Percentiles rank a stretch among this genome's conserved stretches.
These are phyloP conservation scores for Melanogrammus aeglefinus DNA, from an alignment of 2,797 vertebrate species.

Conservation along the genomic window DNA sequence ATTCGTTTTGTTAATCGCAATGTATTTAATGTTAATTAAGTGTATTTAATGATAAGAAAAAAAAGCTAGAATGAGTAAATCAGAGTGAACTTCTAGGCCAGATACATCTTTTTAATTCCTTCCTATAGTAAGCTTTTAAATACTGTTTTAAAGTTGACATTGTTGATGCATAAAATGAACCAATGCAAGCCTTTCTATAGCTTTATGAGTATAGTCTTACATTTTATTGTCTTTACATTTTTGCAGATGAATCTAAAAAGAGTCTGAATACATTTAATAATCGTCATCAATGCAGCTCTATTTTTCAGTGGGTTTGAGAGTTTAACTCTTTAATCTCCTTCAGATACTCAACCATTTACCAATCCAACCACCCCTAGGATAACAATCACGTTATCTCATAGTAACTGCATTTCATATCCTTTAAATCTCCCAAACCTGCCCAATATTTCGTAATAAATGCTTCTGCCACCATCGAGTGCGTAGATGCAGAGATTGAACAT, in stretches of 20 bases:
- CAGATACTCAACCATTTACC: not conserved
- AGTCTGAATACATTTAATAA: not conserved
- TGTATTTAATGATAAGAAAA: slow-evolving; percentile 7
- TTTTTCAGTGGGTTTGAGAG: not conserved
- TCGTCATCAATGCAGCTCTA: not conserved
- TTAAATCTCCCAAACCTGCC: not conserved
- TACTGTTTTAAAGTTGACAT: not conserved
- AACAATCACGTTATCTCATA: not conserved
- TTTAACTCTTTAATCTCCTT: not conserved
- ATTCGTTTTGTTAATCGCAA: not conserved
- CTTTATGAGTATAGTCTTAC: not conserved
- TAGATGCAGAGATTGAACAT: not conserved
- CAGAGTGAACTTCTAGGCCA: not conserved
- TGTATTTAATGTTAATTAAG: not conserved
- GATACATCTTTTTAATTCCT: not conserved
- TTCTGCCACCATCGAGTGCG: not conserved
- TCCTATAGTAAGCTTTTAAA: not conserved
- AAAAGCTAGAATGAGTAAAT: not conserved
- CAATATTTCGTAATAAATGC: not conserved
- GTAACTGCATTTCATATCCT: not conserved
- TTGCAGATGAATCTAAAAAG: not conserved
- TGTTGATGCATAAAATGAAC: not conserved
- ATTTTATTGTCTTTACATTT: not conserved
- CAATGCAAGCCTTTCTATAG: not conserved
- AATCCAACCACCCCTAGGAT: not conserved